Percentiles rank a stretch among this genome's conserved stretches.
phyloP scores from a whole-genome alignment of 1,140 invertebrate genomes.

The Zaprionus taronus region DNA sequence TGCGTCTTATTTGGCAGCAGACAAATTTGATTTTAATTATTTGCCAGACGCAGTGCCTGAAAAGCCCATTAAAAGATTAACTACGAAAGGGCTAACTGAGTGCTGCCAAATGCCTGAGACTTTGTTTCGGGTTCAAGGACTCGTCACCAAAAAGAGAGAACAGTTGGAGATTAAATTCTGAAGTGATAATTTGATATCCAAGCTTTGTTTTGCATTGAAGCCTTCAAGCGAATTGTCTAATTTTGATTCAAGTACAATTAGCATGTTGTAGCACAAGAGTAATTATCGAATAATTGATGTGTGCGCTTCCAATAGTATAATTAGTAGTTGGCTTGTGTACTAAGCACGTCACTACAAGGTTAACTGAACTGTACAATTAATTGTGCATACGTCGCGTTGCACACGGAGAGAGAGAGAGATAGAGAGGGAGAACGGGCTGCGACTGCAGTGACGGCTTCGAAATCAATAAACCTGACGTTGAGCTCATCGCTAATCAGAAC shows the following conservation, averaged over 20 bases:
- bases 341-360: constrained; percentile 4
- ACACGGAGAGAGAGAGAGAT: neutral
- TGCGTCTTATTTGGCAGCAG: neutral
- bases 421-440: too few species aligned
- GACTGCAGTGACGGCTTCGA: neutral
- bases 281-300: neutral
- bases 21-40: constrained; percentile 16
- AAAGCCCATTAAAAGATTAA: constrained; percentile 22
- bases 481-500: constrained; percentile 18
- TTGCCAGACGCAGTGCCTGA: neutral
- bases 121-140: neutral
- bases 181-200: neutral
- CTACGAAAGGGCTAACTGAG: neutral
- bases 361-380: constrained; percentile 14
- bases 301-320: neutral
- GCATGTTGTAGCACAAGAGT: neutral
- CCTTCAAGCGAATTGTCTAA: neutral
- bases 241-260: neutral
- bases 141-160: neutral
- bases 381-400: constrained; percentile 24
- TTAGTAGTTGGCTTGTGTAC: neutral
- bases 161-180: neutral
- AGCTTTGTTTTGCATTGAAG: neutral
- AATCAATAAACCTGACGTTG: constrained; percentile 19
- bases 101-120: neutral